A percentile compares a stretch with the other conserved stretches of the same genome.
These are phyloP conservation scores for Pseudeuparius sepicola DNA, from an alignment of 2,888 invertebrate genomes.

Conservation along the genomic window DNA sequence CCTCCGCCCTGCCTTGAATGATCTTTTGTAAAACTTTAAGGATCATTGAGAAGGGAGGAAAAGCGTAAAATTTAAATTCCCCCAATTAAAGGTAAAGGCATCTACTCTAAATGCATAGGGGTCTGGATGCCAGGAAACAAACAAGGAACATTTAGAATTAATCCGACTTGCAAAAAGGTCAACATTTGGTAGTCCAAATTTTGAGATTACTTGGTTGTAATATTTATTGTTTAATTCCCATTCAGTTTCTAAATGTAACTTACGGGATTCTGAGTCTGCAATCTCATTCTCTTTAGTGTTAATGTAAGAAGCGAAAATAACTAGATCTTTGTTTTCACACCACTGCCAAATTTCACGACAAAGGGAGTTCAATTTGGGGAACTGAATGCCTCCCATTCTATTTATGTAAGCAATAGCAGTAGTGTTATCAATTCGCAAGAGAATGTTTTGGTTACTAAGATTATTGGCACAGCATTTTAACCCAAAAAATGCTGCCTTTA, in stretches of 20 bases:
- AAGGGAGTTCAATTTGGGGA: slow-evolving; percentile 20
- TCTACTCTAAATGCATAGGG: slow-evolving; percentile 18
- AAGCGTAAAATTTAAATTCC: slow-evolving; percentile 21
- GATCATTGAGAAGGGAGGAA: too few relatives aligned
- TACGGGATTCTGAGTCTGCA: slow-evolving; percentile 15
- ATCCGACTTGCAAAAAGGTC: slow-evolving; percentile 13
- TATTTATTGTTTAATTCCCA: slow-evolving; percentile 12
- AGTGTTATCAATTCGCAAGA: slow-evolving; percentile 22
- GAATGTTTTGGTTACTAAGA: slow-evolving; percentile 17
- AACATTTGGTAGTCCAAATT: slow-evolving; percentile 8
- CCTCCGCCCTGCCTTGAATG: slow-evolving; percentile 22
- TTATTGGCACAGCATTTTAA: slow-evolving; percentile 20
- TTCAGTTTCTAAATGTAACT: slow-evolving; percentile 13
- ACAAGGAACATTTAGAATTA: slow-evolving; percentile 13
- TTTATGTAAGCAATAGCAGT: slow-evolving; percentile 22
- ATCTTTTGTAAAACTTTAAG: slow-evolving; percentile 6
- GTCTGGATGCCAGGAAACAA: slow-evolving; percentile 20
- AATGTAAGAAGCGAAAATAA: slow-evolving; percentile 20
- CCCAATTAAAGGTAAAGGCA: slow-evolving; percentile 21
- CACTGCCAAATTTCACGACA: slow-evolving; percentile 23
- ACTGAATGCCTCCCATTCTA: slow-evolving; percentile 21
- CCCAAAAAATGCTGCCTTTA: slow-evolving; percentile 20
- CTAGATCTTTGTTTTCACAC: too few relatives aligned
- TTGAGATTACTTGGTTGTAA: slow-evolving; percentile 9
- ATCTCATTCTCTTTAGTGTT: slow-evolving; percentile 17